Evolutionary conservation across 2,888 invertebrate species (phyloP), one percentile per base, ranked within the genome.

Genomic region (Drosophila lutescens): DNA sequence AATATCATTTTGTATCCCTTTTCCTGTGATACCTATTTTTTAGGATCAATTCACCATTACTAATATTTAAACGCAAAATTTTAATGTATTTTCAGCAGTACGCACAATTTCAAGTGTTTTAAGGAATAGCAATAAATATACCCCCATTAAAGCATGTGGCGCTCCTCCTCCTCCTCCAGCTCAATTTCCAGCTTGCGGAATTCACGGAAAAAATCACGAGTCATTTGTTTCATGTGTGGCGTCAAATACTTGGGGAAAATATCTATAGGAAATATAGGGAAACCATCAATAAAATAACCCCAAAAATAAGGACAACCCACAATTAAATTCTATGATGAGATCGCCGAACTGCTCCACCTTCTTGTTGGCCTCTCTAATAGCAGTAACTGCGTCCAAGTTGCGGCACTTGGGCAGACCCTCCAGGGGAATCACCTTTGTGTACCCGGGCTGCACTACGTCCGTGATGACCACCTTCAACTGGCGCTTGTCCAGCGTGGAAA

Each of bases 381-480:
- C 94, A 17, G 54, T 78, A 4, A 76, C 86, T 0, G 96, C 95
- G 84, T 80, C 73, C 17, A 74, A 34, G 26, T 80, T 77, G 41
- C 94, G 94, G 2, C 94, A 93, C 60, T 95, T 90, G 0, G 96
- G 96, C 80, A 97, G 93, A 1, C 97, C 97, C 92, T 97, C 97
- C 8, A 94, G 94, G 57, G 93, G 93, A 0, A 97, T 93, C 0
- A 95, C 86, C 91, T 96, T 96, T 73, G 94, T 93, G 80, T 95
- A 96, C 2, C 93, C 94, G 0, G 96, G 95, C 26, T 94, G 92
- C 50, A 96, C 94, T 6, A 96, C 94, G 86, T 96, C 96, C 5
- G 94, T 94, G 63, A 97, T 94, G 57, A 95, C 94, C 41, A 96
- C 92, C 74, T 95, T 93, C 44, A 97, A 90, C 56, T 93, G 93